phyloP scores from a whole-genome alignment of 2,113 vertebrate species.

The Alligator mississippiensis region DNA sequence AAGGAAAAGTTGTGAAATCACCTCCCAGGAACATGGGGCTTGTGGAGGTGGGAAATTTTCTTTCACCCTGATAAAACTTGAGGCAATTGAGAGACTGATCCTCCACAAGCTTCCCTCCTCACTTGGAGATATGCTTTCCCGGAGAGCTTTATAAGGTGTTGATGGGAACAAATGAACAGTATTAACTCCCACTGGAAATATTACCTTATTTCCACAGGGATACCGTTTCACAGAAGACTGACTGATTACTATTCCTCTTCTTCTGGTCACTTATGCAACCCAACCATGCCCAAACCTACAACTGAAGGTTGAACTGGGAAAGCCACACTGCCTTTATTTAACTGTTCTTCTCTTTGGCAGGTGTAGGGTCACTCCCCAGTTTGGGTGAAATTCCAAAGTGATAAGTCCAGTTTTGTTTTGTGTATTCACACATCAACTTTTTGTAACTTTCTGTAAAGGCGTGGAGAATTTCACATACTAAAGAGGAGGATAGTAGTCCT shows the following conservation, averaged over 20 bases:
- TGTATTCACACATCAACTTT: neutral
- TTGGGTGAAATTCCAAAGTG: neutral
- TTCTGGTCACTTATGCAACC: neutral
- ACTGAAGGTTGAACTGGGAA: neutral
- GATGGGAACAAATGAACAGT: neutral
- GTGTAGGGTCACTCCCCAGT: neutral
- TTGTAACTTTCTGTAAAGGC: neutral
- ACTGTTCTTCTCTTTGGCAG: neutral
- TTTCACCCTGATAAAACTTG: neutral
- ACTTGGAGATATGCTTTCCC: neutral
- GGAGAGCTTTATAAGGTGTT: neutral
- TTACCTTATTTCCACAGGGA: neutral
- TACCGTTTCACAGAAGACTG: neutral
- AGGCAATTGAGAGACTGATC: neutral
- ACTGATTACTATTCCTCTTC: neutral
- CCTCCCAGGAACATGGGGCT: neutral
- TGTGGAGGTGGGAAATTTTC: neutral
- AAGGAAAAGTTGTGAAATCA: neutral
- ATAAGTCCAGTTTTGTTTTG: conserved; percentile 28
- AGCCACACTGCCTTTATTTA: neutral
- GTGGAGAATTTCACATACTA: conserved; percentile 10
- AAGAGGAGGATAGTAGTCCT: neutral
- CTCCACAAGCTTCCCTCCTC: neutral
- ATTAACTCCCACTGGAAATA: neutral
- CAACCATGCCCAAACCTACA: neutral